Base-by-base conservation (phyloP, 2,888 invertebrate species). In the Rosalia funebris region DNA sequence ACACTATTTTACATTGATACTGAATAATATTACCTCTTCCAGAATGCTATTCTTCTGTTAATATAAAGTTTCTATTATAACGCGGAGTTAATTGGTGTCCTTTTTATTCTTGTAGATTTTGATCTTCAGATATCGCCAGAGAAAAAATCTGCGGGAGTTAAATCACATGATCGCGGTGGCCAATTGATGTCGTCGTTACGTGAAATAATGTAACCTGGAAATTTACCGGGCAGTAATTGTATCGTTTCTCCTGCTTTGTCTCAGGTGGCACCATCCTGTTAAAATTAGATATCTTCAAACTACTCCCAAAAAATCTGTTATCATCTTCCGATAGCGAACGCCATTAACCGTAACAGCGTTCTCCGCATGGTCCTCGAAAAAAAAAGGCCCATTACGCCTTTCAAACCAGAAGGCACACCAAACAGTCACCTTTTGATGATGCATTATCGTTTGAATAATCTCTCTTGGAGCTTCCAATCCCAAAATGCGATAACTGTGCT, bases 401-500 rank as follows among this genome's bases (percentile, higher is more conserved):
- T 25, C 25, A 7, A 7, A 25, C 25, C 25, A 25, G 7, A 25
- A 25, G 7, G 25, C 25, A 25, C 25, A 25, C 3, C 25, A 25
- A 25, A 25, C 25, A 25, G 25, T 25, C 25, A 5, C 25, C 25
- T 25, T 25, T 25, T 41, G 41, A 7, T 1, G 31, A 42, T 53
- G 20, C 9, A 53, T 17, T 14, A 39, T 20, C 41, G 10, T 25
- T 41, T 53, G 19, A 16, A n/a, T 20, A 39, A 53, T 53, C 12
- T 12, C 20, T 25, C 20, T 10, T 42, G 39, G 42, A 1, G 19
- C 39, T 10, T 53, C 41, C n/a, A 16, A 14, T 16, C 15, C 48
- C 36, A 12, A 48, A 36, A 48, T 36, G 16, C 48, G 15, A 11
- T 14, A 48, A 36, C 32, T 48, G 14, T 48, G 34, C 2, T 48